These are phyloP conservation scores for Virgularia gustaviana DNA, from an alignment of 92 coral and sea anemone genomes.

Conservation along the genomic window DNA sequence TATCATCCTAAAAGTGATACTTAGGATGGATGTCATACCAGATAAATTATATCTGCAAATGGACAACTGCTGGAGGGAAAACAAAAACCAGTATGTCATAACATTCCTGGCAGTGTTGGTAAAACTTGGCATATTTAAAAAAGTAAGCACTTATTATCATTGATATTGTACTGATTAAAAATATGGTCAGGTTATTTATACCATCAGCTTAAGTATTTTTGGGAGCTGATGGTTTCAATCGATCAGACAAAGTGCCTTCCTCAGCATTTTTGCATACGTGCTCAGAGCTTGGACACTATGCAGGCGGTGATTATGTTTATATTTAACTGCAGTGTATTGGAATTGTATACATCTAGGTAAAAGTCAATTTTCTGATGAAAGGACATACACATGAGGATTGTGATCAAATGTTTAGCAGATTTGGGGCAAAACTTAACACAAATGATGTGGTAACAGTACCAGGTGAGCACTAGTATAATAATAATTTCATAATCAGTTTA, in stretches of 20 bases:
- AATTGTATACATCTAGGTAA: no score
- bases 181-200: no score
- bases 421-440: slow-evolving; percentile 32
- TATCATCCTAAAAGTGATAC: slow-evolving; percentile 46
- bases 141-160: slow-evolving; percentile 34
- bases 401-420: slow-evolving; percentile 58
- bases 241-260: no score
- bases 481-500: not conserved
- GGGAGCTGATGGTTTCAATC: no score
- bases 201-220: no score
- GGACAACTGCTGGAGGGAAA: slow-evolving; percentile 69
- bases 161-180: not conserved
- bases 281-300: no score
- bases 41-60: slow-evolving; percentile 52
- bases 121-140: slow-evolving; percentile 54
- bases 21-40: slow-evolving; percentile 59
- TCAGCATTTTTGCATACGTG: no score
- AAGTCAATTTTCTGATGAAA: slow-evolving; percentile 57
- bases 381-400: slow-evolving; percentile 65
- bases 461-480: no score
- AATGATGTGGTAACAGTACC: slow-evolving; percentile 36
- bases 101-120: slow-evolving; percentile 58
- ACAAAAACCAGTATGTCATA: slow-evolving; percentile 56
- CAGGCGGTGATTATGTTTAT: no score
- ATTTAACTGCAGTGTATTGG: no score